These are phyloP conservation scores for Brachypterus glaber DNA, from an alignment of 2,888 invertebrate genomes.

Conservation along the genomic window DNA sequence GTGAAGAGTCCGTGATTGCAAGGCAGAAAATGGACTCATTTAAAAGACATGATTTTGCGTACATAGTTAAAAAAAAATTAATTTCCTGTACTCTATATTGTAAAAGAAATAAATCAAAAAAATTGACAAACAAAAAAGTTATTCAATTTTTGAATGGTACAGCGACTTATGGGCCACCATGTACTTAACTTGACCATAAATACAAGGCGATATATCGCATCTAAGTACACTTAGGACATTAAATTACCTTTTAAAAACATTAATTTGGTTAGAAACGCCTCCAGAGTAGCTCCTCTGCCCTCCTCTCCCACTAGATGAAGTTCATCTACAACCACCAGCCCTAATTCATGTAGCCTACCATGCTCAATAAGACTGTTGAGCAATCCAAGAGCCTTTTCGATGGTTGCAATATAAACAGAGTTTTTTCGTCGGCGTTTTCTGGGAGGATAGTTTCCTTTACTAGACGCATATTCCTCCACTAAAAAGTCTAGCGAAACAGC, in stretches of 20 bases:
- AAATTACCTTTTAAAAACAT: slow-evolving; percentile 55
- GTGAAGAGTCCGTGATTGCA: no score
- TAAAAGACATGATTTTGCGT: no score
- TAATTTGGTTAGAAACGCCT: slow-evolving; percentile 73
- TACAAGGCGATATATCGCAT: no score
- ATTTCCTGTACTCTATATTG: no score
- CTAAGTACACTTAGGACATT: no score
- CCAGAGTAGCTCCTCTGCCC: slow-evolving; percentile 76
- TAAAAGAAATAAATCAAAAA: no score
- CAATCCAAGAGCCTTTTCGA: slow-evolving; percentile 85
- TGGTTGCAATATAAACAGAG: slow-evolving; percentile 84
- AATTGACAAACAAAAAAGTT: no score
- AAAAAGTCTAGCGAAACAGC: slow-evolving; percentile 79
- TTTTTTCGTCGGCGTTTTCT: slow-evolving; percentile 63
- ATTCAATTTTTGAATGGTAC: no score
- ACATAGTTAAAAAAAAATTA: no score
- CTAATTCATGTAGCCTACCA: slow-evolving; percentile 64
- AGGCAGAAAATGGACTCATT: no score
- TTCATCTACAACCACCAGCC: slow-evolving; percentile 81
- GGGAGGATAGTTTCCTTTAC: slow-evolving; percentile 76
- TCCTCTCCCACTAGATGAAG: slow-evolving; percentile 85
- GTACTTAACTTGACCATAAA: no score
- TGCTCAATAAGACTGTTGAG: slow-evolving; percentile 77
- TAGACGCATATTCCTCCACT: slow-evolving; percentile 91
- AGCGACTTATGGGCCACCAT: no score